Evolutionary conservation across 2,113 vertebrate genomes (phyloP).

Genomic region (Dolichotis patagonum): DNA sequence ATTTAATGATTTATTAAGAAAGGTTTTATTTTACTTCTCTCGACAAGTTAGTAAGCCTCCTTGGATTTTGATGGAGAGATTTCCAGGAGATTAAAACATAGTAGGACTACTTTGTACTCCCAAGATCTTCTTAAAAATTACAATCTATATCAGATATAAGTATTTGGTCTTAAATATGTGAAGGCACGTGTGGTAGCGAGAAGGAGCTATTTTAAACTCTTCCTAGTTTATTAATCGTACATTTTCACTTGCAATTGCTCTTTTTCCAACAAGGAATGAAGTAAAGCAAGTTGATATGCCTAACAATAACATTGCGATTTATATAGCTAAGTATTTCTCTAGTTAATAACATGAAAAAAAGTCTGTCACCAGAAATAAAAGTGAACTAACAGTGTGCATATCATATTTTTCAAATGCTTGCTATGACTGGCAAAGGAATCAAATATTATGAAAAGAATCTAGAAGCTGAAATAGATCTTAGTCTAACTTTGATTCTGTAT

Average conservation of each 20-base stretch:
- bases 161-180: background rate
- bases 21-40: background rate
- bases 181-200: background rate
- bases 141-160: background rate
- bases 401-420: conserved; percentile 36
- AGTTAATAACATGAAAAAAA: conserved; percentile 40
- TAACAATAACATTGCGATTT: conserved; percentile 29
- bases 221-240: background rate
- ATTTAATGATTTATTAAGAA: background rate
- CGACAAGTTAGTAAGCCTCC: background rate
- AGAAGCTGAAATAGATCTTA: conserved; percentile 5
- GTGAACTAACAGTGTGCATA: background rate
- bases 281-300: conserved; percentile 22
- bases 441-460: conserved; percentile 57
- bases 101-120: background rate
- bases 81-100: background rate
- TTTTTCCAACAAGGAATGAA: background rate
- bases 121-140: background rate
- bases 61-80: background rate
- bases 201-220: conserved; percentile 6
- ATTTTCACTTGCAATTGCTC: background rate
- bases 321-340: background rate
- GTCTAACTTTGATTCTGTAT: background rate
- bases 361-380: conserved; percentile 44
- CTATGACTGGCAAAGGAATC: background rate